Evolutionary conservation across 2,797 vertebrate species (phyloP).

Genomic region (Thamnophis elegans): DNA sequence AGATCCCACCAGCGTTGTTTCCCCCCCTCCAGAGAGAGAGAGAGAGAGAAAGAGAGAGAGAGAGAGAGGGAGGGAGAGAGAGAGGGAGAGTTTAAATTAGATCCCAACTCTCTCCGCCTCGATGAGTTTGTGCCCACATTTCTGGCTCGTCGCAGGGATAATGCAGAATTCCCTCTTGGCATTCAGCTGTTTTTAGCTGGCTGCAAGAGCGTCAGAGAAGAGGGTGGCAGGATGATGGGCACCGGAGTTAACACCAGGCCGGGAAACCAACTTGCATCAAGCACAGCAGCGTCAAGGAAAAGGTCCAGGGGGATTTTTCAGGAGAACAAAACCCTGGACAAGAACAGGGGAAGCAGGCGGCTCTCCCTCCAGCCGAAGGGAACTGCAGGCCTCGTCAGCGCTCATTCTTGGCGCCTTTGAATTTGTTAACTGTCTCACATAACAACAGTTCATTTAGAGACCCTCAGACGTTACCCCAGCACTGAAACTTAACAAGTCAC

Average conservation of each 20-base stretch:
- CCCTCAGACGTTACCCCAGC: rapidly evolving
- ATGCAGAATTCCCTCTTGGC: conserved; percentile 26
- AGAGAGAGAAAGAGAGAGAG: too few species aligned
- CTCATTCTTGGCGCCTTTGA: background rate
- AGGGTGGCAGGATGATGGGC: background rate
- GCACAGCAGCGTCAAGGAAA: background rate
- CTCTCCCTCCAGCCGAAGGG: conserved; percentile 26
- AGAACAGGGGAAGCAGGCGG: conserved; percentile 7
- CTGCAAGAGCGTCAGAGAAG: conserved; percentile 16
- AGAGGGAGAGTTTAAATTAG: conserved; percentile 14
- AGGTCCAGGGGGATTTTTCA: background rate
- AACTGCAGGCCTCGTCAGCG: conserved; percentile 24
- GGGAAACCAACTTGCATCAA: conserved; percentile 22
- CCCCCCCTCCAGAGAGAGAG: too few species aligned
- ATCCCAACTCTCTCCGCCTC: conserved; percentile 34
- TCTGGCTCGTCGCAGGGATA: conserved; percentile 53
- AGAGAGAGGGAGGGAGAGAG: too few species aligned
- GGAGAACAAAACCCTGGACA: background rate
- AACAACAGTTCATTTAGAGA: too few species aligned
- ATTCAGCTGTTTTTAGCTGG: conserved; percentile 40
- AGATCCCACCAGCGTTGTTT: background rate
- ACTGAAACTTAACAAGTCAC: too few species aligned
- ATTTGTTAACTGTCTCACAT: too few species aligned
- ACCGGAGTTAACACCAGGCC: conserved; percentile 40
- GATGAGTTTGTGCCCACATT: conserved; percentile 52